A percentile compares a stretch with the other conserved stretches of the same genome.
Evolutionary conservation across 2,888 invertebrate genomes (phyloP).

Genomic region (Pyralis farinalis): DNA sequence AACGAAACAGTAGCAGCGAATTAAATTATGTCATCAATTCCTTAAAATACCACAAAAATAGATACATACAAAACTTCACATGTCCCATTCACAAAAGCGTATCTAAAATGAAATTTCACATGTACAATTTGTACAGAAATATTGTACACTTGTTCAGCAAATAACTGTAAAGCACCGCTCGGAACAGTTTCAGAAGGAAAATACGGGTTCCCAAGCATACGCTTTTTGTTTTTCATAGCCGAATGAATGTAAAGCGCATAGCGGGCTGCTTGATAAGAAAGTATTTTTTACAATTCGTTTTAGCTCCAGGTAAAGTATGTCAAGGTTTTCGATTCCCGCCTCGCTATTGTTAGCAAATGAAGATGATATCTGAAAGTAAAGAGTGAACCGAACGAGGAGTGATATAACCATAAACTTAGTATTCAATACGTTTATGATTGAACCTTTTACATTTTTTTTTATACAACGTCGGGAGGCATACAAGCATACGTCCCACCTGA

Average conservation of each 20-base stretch:
- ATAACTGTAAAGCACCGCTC: neutral
- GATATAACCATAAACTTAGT: too few relatives aligned
- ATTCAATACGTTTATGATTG: too few relatives aligned
- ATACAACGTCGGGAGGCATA: too few relatives aligned
- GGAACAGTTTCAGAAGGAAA: neutral
- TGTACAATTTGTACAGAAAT: neutral
- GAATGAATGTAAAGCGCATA: neutral
- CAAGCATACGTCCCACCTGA: too few relatives aligned
- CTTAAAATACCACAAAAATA: too few relatives aligned
- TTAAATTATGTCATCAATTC: too few relatives aligned
- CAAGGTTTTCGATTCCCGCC: constrained; percentile 6
- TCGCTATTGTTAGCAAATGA: constrained; percentile 7
- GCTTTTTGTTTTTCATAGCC: neutral
- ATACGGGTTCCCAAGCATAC: neutral
- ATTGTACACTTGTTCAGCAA: neutral
- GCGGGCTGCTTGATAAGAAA: constrained; percentile 5
- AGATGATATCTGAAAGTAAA: constrained; percentile 6
- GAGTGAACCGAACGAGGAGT: neutral
- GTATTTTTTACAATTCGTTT: constrained; percentile 7
- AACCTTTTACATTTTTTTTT: too few relatives aligned
- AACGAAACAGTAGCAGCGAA: too few relatives aligned
- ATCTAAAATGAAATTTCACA: neutral
- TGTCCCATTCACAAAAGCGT: neutral
- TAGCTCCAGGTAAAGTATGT: constrained; percentile 5
- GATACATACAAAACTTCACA: too few relatives aligned